Percentiles rank a stretch among this genome's conserved stretches.
Evolutionary conservation across 2,797 vertebrate species (phyloP).

Genomic region (Pangasius mekongensis): DNA sequence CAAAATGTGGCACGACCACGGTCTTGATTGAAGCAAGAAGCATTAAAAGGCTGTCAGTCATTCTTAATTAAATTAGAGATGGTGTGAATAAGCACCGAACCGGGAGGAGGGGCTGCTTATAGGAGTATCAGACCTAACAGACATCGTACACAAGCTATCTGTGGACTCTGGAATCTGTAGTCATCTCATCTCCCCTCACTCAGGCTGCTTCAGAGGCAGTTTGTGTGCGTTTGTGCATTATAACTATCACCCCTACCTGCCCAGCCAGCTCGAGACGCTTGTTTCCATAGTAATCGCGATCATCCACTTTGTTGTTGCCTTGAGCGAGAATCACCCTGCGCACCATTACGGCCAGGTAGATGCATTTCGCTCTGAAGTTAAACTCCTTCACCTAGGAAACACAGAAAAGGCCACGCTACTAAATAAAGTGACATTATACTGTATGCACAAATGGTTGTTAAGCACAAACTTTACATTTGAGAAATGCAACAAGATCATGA

Average conservation of each 20-base stretch:
- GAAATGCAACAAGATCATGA: not conserved
- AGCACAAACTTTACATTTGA: not conserved
- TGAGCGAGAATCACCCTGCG: constrained; percentile 96
- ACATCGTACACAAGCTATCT: not conserved
- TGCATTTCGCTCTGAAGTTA: constrained; percentile 96
- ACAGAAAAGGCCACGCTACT: not conserved
- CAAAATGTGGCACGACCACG: not conserved
- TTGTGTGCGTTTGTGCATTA: not conserved
- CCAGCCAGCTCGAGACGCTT: constrained; percentile 97
- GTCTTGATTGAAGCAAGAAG: not conserved
- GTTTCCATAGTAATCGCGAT: constrained; percentile 98
- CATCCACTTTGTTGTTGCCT: constrained; percentile 95
- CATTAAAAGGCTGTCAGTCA: constrained; percentile 41
- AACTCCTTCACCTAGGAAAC: constrained; percentile 92
- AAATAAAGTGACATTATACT: not conserved
- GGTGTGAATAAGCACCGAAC: constrained; percentile 23
- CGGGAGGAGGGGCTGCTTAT: constrained; percentile 20
- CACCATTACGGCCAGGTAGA: constrained; percentile 98
- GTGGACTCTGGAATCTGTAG: not conserved
- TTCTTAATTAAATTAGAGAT: constrained; percentile 48
- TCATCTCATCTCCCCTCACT: not conserved
- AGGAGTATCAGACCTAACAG: not conserved
- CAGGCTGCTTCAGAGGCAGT: not conserved
- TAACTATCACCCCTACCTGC: constrained; percentile 79
- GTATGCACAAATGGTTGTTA: not conserved